Base-by-base conservation (phyloP, 2,797 vertebrate genomes). In the Rousettus madagascariensis region DNA sequence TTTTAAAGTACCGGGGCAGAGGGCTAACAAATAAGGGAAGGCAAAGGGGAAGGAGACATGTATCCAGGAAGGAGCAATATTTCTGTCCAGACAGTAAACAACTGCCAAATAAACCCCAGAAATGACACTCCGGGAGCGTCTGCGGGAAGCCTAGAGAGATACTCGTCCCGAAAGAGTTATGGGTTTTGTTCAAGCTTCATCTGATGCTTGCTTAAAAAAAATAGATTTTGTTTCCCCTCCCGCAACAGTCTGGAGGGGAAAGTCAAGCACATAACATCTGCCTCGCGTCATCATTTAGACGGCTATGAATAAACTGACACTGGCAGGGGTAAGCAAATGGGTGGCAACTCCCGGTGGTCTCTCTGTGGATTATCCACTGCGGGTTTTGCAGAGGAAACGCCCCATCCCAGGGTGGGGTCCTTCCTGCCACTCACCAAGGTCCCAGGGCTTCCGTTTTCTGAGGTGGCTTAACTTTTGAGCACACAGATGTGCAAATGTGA, bases 171-270 rank as follows among this genome's bases (percentile, higher is more conserved):
- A 90, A 96, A 96, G 96, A 95, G 87, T 89, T 95, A 94, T 80
- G 66, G 96, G 95, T 94, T 97, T 96, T 95, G 61, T 97, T 97
- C 93, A 92, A 86, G 90, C 90, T 74, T 96, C 95, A 74, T 86
- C 82, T 92, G 90, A 95, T 51, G 82, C 80, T 88, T 8, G 6
- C 93, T 84, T 88, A 55, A 88, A 94, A 93, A 94, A 94, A 96
- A 91, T 36, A 90, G 90, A 86, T 95, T 93, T 84, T 55, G 15
- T 91, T 91, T 92, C 68, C 53, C 68, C 69, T 96, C 86, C 72
- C 30, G 87, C 74, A 68, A 13, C 26, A 51, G 82, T 92, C 95
- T 79, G 90, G 87, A 95, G 95, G 86, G 95, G 79, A 30, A 78
- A 77, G 68, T 80, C 41, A n/a, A 82, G 95, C 55, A 5, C 53